Evolutionary conservation across 2,113 vertebrate genomes (phyloP), one percentile per base, ranked within the genome.

Genomic region (Laterallus jamaicensis): DNA sequence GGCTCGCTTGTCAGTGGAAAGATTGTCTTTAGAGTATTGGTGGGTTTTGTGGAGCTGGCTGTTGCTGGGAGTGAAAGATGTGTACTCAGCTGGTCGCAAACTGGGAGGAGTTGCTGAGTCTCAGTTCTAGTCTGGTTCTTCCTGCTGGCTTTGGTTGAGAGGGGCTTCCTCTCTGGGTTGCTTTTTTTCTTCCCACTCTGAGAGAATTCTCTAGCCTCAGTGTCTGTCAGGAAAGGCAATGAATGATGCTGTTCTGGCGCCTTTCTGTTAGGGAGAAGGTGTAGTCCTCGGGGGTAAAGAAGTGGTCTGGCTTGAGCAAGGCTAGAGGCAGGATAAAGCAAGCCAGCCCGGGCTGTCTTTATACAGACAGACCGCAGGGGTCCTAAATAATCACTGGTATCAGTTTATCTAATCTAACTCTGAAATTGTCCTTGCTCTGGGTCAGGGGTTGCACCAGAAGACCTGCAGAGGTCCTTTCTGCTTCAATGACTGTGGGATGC

Each of bases 351-450:
- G 60, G 66, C 62, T 87, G 69, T 28, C 85, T 95, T 83, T 71
- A 21, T 68, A 39, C 17, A 86, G 59, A 24, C 7, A 83, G 92
- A 83, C 92, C 32, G 29, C 60, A 52, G 88, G 77, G 69, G 39
- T 89, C 66, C 89, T 76, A 68, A 88, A 78, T 86, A 95, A 95
- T 91, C 77, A 71, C 67, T 76, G 0, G 56, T 84, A 68, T 44
- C 66, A 75, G 42, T 13, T 89, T 86, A 58, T 39, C 22, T 78
- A 63, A 39, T 47, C 29, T 35, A 31, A 21, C 80, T 93, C 92
- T 89, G 83, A 89, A 89, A 66, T 14, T 71, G 69, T 58, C 81
- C 73, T 89, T 94, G 74, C 92, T 87, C 91, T 93, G 86, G 93
- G 66, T 18, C 20, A 39, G 83, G 56, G 58, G 49, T 37, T 82